Base-by-base conservation (phyloP, 2,113 vertebrate species). In the Mixornis gularis region DNA sequence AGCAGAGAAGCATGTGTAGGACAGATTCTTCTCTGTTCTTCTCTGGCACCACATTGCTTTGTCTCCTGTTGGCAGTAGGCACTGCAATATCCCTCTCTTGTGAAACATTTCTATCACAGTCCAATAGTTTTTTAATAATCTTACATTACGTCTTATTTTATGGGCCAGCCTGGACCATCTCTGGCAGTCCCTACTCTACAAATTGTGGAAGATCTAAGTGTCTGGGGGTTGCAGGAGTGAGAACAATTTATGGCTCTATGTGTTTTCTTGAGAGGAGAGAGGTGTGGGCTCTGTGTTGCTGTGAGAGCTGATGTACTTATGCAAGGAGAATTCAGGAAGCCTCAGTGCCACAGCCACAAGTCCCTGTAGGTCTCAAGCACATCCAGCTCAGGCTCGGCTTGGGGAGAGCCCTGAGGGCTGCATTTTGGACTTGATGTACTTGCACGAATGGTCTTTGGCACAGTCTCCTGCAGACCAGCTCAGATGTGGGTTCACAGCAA, bases 371-470 rank as follows among this genome's bases (percentile, higher is more conserved):
- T 38, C 34, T 62, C 49, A 70, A 51, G 25, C 14, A 44, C 49
- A 43, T 41, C 17, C 55, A 70, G 14, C 32, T 66, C 21, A 20
- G 12, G 20, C 6, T 71, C 4, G 32, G 13, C 27, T 19, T 34
- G 21, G 9, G 18, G 16, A 26, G 2, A 66, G 41, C 44, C n/a
- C 56, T 11, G 25, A 44, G 17, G 30, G n/a, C n/a, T 56, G 7
- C 12, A 13, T 79, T 91, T 89, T 3, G 1, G 21, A 25, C 38
- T 13, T 34, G 17, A 26, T 29, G 12, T 25, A 19, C 6, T 41
- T 70, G 5, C 27, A 52, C 0, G 0, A 20, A 12, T n/a, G 24
- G 8, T 41, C 12, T 60, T 43, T 73, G 44, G 24, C 49, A 59
- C 6, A 49, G 34, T 20, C 3, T 76, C 8, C 40, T 40, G 49